Evolutionary conservation across 2,888 invertebrate genomes (phyloP).

Genomic region (Pantelozetes paolii): DNA sequence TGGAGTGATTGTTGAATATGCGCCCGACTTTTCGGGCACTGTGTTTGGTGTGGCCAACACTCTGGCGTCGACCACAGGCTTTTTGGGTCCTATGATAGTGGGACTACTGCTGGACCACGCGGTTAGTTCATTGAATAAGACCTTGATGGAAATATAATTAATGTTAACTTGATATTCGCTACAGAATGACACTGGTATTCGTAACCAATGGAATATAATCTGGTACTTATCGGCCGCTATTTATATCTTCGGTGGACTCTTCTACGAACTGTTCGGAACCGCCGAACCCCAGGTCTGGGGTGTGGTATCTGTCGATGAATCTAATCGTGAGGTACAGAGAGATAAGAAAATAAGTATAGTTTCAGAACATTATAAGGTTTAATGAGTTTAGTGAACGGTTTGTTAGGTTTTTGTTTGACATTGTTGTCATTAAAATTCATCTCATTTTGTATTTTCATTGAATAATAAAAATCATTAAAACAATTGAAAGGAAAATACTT

Average conservation of each 20-base stretch:
- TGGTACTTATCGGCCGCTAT: constrained; percentile 26
- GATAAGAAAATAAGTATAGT: no score
- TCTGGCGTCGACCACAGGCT: constrained; percentile 42
- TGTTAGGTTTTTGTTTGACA: no score
- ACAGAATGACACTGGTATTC: not conserved
- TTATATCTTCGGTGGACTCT: constrained; percentile 15
- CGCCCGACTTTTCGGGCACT: constrained; percentile 40
- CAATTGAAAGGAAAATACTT: no score
- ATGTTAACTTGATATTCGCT: not conserved
- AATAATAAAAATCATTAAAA: no score
- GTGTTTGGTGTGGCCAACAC: constrained; percentile 44
- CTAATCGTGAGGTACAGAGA: no score
- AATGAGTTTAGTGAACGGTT: no score
- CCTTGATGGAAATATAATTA: not conserved
- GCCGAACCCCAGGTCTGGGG: constrained; percentile 27
- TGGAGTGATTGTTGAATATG: constrained; percentile 10
- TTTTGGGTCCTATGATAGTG: constrained; percentile 43
- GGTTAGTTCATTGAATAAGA: not conserved
- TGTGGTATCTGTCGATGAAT: not conserved
- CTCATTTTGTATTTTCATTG: no score
- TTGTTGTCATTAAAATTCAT: no score
- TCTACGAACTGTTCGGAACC: constrained; percentile 15
- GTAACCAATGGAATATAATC: constrained; percentile 28
- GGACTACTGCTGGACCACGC: constrained; percentile 38
- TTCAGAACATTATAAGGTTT: no score